A percentile compares a stretch with the other conserved stretches of the same genome.
Evolutionary conservation across 2,797 vertebrate species (phyloP).

Genomic region (Aphelocoma californica): DNA sequence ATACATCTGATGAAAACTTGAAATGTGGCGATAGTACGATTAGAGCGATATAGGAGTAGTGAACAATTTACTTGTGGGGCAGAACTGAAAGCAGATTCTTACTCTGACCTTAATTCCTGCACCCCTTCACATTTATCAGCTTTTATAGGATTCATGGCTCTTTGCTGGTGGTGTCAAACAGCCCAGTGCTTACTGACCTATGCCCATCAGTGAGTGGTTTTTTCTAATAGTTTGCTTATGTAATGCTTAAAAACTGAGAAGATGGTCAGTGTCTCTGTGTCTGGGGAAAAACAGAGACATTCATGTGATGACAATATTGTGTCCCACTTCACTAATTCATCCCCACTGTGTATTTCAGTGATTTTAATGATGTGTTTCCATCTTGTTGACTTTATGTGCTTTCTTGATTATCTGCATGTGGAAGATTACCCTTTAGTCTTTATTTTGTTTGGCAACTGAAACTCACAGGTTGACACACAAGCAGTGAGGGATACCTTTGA

Average conservation of each 20-base stretch:
- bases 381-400: background rate
- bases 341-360: background rate
- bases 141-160: background rate
- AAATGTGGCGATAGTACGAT: background rate
- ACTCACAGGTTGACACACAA: background rate
- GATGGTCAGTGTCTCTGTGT: background rate
- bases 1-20: background rate
- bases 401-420: background rate
- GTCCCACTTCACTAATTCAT: background rate
- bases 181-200: background rate
- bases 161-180: background rate
- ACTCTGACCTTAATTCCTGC: background rate
- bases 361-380: background rate
- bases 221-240: background rate
- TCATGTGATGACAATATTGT: background rate
- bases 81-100: background rate
- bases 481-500: background rate
- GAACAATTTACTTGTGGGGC: background rate
- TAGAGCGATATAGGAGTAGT: background rate
- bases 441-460: background rate
- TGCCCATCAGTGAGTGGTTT: background rate
- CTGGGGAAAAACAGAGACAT: background rate
- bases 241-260: background rate
- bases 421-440: background rate
- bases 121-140: background rate